Evolutionary conservation across 2,113 vertebrate genomes (phyloP).

Genomic region (Prochilodus magdalenae): DNA sequence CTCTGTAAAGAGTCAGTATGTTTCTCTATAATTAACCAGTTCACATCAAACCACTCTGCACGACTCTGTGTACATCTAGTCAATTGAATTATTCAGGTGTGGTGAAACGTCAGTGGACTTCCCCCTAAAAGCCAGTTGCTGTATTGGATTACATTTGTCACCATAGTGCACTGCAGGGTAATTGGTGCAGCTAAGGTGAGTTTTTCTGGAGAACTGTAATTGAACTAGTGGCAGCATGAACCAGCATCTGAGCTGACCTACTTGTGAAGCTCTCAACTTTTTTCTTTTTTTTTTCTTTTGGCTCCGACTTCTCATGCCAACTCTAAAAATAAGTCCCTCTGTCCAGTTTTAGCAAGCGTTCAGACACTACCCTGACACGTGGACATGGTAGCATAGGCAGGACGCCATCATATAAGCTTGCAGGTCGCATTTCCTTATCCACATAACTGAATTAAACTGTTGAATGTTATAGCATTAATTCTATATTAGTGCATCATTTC

Average conservation of each 20-base stretch:
- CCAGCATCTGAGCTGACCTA: constrained; percentile 77
- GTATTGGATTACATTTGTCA: background rate
- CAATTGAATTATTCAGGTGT: no score
- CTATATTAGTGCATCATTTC: no score
- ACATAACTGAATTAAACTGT: background rate
- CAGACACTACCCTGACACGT: constrained; percentile 73
- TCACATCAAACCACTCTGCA: no score
- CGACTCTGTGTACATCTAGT: no score
- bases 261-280: constrained; percentile 77
- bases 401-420: constrained; percentile 58
- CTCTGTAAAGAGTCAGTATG: no score
- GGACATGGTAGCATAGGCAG: constrained; percentile 70
- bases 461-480: background rate
- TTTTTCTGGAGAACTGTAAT: constrained; percentile 71
- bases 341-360: constrained; percentile 77
- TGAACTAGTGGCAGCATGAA: constrained; percentile 77
- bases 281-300: constrained; percentile 40
- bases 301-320: constrained; percentile 70
- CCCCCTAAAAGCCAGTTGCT: background rate
- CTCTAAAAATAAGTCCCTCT: constrained; percentile 79
- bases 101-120: no score
- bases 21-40: no score
- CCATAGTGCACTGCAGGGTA: constrained; percentile 57
- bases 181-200: constrained; percentile 64
- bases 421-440: background rate